These are phyloP conservation scores for Sweltsa coloradensis DNA, from an alignment of 1,140 invertebrate genomes.

Conservation along the genomic window DNA sequence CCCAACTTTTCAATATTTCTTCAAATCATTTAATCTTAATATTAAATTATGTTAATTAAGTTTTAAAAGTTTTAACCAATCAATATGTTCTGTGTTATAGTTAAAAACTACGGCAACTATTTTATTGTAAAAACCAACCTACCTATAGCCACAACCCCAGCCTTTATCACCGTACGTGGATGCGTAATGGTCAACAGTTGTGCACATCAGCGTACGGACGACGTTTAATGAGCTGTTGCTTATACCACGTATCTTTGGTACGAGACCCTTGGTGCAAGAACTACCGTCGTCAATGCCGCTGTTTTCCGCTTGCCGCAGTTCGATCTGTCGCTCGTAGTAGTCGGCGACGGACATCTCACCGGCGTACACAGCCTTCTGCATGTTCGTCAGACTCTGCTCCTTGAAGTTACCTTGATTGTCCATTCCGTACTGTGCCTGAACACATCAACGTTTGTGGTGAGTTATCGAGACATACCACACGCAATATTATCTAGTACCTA, in stretches of 20 bases:
- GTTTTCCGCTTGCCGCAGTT: constrained; percentile 57
- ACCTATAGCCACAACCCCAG: constrained; percentile 77
- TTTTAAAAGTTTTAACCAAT: too few species aligned
- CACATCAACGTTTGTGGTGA: too few species aligned
- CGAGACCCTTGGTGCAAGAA: constrained; percentile 59
- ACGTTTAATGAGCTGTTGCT: constrained; percentile 55
- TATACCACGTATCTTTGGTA: constrained; percentile 54
- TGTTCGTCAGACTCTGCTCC: constrained; percentile 67
- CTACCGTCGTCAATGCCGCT: constrained; percentile 71
- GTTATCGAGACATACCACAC: neutral
- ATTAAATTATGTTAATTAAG: too few species aligned
- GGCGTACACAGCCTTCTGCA: constrained; percentile 71
- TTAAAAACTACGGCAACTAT: too few species aligned
- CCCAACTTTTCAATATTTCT: too few species aligned
- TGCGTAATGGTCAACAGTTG: constrained; percentile 71
- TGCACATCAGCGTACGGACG: constrained; percentile 56
- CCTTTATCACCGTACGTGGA: constrained; percentile 78
- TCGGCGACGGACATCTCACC: constrained; percentile 75
- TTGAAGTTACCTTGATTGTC: constrained; percentile 71
- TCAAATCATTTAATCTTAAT: too few species aligned
- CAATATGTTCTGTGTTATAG: too few species aligned
- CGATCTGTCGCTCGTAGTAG: constrained; percentile 70
- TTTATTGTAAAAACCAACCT: constrained; percentile 7
- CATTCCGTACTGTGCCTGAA: constrained; percentile 75
- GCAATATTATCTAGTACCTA: neutral